Base-by-base conservation (phyloP, 2,888 invertebrate genomes). In the Tinea trinotella region DNA sequence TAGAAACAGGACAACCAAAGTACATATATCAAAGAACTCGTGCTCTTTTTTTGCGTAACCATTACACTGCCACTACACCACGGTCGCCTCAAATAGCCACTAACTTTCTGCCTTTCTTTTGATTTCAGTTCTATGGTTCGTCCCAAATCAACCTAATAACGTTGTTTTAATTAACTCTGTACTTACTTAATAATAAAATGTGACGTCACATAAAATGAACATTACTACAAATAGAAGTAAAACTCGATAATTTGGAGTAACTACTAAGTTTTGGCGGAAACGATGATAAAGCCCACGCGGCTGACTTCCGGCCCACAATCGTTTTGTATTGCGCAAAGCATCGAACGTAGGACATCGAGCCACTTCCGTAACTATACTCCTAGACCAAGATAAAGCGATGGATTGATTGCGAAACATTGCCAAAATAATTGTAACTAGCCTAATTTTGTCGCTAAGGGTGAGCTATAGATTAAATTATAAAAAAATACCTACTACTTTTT, bases 351-450 rank as follows among this genome's bases (percentile, higher is more conserved):
- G 50, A 50, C 50, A 24, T 22, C 6, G 19, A 24, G 22, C 24
- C 22, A 60, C 68, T 76, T 75, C 76, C 73, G 60, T 18, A 17
- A 48, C 48, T 50, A 58, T 60, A 68, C 57, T 58, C 60, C 76
- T 74, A 75, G 69, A 66, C 70, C 75, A 13, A 75, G 78, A 76
- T 80, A 77, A n/a, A 70, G 54, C 59, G 58, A 58, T 46, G 57
- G 40, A 56, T 54, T 56, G 59, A 12, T 82, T 82, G 83, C 81
- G 78, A 83, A 83, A 83, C 70, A 59, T 74, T 68, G 76, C 74
- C 76, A 74, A 82, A 76, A 66, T 17, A 49, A 13, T 3, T 17
- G 10, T 49, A 18, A 4, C 7, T 30, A 30, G n/a, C 30, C 3
- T 44, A 2, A 44, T 44, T 5, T n/a, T 15, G 17, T 19, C 12